These are phyloP conservation scores for Rhegmatorhina hoffmannsi DNA, from an alignment of 2,113 vertebrate genomes.

Conservation along the genomic window DNA sequence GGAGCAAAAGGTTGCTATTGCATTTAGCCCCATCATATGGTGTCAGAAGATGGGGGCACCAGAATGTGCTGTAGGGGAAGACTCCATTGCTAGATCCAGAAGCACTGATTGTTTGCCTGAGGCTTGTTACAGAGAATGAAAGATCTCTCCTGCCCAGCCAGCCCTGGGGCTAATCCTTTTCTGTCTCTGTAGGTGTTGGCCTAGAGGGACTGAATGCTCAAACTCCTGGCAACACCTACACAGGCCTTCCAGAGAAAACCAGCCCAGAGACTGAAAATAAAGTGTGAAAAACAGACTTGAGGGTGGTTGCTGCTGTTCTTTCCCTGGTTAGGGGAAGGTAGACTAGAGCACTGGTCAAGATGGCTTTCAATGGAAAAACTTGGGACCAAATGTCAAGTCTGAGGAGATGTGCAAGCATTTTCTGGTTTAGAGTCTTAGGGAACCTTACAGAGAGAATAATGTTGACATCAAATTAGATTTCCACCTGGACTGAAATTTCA, in stretches of 20 bases:
- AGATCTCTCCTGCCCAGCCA: neutral
- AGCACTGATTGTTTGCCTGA: neutral
- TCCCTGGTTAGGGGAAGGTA: neutral
- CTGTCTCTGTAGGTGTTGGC: neutral
- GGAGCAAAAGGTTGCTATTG: neutral
- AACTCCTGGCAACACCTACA: neutral
- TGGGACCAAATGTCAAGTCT: neutral
- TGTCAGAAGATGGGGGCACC: neutral
- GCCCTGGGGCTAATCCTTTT: neutral
- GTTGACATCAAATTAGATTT: neutral
- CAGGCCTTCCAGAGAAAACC: neutral
- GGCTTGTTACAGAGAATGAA: neutral
- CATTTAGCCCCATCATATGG: neutral
- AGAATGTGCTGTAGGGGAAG: neutral
- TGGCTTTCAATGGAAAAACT: neutral
- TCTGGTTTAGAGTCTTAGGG: neutral
- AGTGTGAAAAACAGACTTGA: neutral
- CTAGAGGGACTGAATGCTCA: neutral
- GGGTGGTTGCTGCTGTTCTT: neutral
- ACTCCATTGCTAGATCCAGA: neutral
- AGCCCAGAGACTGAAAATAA: neutral
- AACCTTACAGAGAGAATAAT: neutral
- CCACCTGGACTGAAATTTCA: neutral
- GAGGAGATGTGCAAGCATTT: neutral
- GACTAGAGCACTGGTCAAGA: neutral